A percentile compares a stretch with the other conserved stretches of the same genome.
Evolutionary conservation across 2,113 vertebrate genomes (phyloP).

Genomic region (Promerops cafer): DNA sequence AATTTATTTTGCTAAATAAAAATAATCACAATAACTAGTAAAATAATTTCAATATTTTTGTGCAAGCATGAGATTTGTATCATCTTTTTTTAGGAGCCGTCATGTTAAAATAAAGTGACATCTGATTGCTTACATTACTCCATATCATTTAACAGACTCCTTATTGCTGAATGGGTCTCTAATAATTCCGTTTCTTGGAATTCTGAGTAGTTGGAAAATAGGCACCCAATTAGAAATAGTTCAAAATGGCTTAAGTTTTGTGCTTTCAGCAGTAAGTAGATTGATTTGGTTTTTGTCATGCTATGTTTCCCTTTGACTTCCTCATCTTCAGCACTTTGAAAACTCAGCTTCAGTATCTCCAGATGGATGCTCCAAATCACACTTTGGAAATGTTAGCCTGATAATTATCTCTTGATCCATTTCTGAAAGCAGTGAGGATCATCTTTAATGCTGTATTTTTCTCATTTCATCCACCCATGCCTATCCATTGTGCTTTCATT

Average conservation of each 20-base stretch:
- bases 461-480: not conserved
- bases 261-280: not conserved
- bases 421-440: not conserved
- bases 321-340: not conserved
- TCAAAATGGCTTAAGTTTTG: not conserved
- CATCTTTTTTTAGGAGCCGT: not conserved
- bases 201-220: not conserved
- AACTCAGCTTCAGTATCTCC: not conserved
- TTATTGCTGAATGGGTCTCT: not conserved
- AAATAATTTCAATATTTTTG: not conserved
- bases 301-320: not conserved
- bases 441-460: not conserved
- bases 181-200: not conserved
- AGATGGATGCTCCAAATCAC: not conserved
- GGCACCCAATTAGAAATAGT: not conserved
- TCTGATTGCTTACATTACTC: rapidly evolving
- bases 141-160: not conserved
- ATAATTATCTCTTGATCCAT: not conserved
- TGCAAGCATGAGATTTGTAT: not conserved
- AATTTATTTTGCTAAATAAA: not conserved
- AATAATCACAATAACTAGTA: not conserved
- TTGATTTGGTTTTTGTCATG: not conserved
- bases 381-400: not conserved
- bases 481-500: not conserved
- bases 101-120: not conserved